phyloP scores from a whole-genome alignment of 2,113 vertebrate species.

The Trichomycterus rosablanca region DNA sequence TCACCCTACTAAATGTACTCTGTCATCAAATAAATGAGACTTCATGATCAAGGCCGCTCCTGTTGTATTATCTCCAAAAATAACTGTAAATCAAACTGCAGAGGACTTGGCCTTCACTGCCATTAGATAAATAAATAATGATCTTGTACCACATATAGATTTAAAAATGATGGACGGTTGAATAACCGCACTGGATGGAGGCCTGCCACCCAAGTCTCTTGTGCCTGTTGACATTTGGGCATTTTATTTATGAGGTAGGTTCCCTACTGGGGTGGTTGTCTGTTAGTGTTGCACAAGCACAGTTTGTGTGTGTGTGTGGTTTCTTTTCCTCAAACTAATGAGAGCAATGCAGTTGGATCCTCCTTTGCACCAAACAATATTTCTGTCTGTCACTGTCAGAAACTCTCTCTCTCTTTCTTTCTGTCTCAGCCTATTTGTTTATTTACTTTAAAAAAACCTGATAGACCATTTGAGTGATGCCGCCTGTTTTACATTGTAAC shows the following conservation, averaged over 20 bases:
- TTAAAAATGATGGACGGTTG: not conserved
- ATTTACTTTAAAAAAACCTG: no score
- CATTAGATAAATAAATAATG: conserved; percentile 34
- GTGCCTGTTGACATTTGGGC: not conserved
- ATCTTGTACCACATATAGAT: conserved; percentile 4
- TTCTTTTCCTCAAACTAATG: conserved; percentile 14
- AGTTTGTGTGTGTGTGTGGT: no score
- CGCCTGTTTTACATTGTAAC: conserved; percentile 9
- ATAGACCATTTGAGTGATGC: conserved; percentile 13
- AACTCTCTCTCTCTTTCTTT: conserved; percentile 14
- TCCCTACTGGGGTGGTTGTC: not conserved
- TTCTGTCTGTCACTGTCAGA: conserved; percentile 11
- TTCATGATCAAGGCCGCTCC: conserved; percentile 13
- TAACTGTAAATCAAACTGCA: conserved; percentile 9
- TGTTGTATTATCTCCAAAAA: conserved; percentile 5
- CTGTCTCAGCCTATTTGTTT: no score
- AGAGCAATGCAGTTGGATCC: conserved; percentile 14
- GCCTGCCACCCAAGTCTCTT: not conserved
- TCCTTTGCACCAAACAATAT: conserved; percentile 19
- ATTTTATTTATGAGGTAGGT: conserved; percentile 19
- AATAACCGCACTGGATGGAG: not conserved
- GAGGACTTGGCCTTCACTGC: conserved; percentile 11
- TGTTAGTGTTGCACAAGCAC: not conserved
- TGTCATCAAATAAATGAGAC: conserved; percentile 3
- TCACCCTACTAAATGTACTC: not conserved